Evolutionary conservation across 2,888 invertebrate species (phyloP).

Genomic region (Agonopterix subpropinquella): DNA sequence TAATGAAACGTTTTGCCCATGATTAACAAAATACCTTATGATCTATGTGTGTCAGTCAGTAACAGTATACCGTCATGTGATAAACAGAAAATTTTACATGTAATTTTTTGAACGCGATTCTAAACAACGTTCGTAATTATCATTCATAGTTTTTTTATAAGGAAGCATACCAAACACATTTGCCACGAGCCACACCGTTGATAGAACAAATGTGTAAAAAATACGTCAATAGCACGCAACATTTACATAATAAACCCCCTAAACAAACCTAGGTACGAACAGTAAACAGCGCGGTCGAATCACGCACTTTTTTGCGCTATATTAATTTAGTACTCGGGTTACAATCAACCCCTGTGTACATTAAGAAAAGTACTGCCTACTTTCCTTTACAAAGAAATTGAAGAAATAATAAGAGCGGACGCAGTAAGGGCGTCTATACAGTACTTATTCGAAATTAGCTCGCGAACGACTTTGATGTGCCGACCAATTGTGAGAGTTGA

Average conservation of each 20-base stretch:
- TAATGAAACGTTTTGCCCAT: no score
- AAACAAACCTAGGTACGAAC: slow-evolving; percentile 57
- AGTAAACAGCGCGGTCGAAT: slow-evolving; percentile 59
- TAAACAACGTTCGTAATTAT: no score
- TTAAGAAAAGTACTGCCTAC: slow-evolving; percentile 50
- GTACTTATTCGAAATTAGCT: slow-evolving; percentile 73
- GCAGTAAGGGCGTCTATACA: slow-evolving; percentile 61
- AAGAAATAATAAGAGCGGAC: slow-evolving; percentile 60
- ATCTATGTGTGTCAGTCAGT: no score
- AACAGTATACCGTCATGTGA: no score
- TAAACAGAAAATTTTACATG: no score
- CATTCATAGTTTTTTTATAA: slow-evolving; percentile 6
- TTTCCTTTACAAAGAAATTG: slow-evolving; percentile 60
- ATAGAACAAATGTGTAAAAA: slow-evolving; percentile 52
- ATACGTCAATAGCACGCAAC: slow-evolving; percentile 46
- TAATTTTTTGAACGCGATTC: no score
- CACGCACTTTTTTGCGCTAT: slow-evolving; percentile 59
- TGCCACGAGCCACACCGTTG: slow-evolving; percentile 61
- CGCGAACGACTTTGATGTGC: slow-evolving; percentile 64
- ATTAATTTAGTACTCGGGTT: slow-evolving; percentile 72
- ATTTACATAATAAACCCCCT: slow-evolving; percentile 71
- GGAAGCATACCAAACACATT: slow-evolving; percentile 44
- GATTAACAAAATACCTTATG: no score
- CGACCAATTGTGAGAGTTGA: slow-evolving; percentile 58
- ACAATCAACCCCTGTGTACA: slow-evolving; percentile 51